Conservation (phyloP, 2,113 vertebrate genomes). For the Synchiropus splendidus region DNA sequence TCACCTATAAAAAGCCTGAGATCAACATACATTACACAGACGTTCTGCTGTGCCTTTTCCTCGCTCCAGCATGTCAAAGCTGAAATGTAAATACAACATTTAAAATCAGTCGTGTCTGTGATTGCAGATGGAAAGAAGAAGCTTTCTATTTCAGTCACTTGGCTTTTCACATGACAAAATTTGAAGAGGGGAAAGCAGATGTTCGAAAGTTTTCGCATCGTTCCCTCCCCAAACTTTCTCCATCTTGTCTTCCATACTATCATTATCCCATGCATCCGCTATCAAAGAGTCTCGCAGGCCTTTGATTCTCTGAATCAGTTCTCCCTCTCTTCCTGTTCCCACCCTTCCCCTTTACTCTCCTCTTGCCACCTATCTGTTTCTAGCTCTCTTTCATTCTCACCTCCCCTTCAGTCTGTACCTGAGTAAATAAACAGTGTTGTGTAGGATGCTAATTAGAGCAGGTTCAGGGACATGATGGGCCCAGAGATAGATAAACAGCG, state of each 20-base stretch:
- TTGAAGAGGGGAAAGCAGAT: conserved; percentile 35
- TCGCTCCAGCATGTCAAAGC: no score
- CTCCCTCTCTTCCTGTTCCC: conserved; percentile 38
- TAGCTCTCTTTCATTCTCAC: conserved; percentile 34
- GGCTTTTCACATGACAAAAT: no score
- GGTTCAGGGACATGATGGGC: conserved; percentile 53
- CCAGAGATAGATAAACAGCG: conserved; percentile 49
- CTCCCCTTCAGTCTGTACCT: conserved; percentile 35
- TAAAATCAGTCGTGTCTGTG: no score
- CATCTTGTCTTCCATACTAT: conserved; percentile 40
- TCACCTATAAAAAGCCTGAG: no score
- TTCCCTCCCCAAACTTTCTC: conserved; percentile 37
- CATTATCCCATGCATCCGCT: conserved; percentile 37
- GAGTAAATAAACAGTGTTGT: conserved; percentile 57
- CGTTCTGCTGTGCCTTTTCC: no score
- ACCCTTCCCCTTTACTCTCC: conserved; percentile 7
- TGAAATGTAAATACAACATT: no score
- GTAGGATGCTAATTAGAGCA: conserved; percentile 59
- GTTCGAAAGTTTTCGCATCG: conserved; percentile 41
- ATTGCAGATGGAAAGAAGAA: no score
- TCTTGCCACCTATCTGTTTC: conserved; percentile 18
- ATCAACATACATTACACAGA: no score
- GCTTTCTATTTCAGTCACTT: no score
- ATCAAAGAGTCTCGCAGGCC: conserved; percentile 31
- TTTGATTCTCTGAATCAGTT: conserved; percentile 46